Percentiles rank a stretch among this genome's conserved stretches.
Evolutionary conservation across 2,113 vertebrate species (phyloP).

Genomic region (Prionailurus bengalensis): DNA sequence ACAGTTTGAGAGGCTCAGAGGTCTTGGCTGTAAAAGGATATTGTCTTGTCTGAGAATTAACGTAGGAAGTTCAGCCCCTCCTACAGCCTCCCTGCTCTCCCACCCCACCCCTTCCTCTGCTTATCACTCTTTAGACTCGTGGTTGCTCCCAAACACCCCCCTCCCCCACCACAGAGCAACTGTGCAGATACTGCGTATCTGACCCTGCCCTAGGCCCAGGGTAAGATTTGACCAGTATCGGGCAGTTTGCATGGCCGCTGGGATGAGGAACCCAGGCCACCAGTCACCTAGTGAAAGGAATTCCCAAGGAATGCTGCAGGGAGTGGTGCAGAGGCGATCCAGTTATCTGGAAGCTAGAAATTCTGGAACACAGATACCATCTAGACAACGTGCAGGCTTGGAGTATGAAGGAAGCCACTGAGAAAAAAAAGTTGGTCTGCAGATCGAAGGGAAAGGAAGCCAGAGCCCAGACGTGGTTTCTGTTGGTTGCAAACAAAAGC

Average conservation of each 20-base stretch:
- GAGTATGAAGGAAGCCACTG: background rate
- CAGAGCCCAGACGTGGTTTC: background rate
- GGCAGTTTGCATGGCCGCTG: background rate
- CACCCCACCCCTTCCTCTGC: background rate
- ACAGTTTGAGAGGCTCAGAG: background rate
- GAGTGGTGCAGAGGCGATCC: background rate
- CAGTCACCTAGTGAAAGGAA: background rate
- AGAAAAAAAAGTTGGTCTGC: conserved; percentile 7
- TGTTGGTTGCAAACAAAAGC: conserved; percentile 9
- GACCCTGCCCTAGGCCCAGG: background rate
- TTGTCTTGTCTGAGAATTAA: background rate
- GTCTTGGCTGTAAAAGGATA: background rate
- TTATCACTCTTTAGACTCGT: background rate
- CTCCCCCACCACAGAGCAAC: background rate
- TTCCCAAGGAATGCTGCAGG: background rate
- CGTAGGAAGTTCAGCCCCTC: background rate
- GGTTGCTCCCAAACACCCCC: background rate
- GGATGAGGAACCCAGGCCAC: background rate
- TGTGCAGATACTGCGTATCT: background rate
- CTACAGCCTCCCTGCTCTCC: background rate
- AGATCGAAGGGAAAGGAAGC: background rate
- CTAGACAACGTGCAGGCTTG: background rate
- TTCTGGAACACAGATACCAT: background rate
- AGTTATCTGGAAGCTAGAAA: background rate
- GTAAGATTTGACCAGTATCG: background rate